Evolutionary conservation across 2,797 vertebrate species (phyloP).

Genomic region (Enteromius fasciolatus): DNA sequence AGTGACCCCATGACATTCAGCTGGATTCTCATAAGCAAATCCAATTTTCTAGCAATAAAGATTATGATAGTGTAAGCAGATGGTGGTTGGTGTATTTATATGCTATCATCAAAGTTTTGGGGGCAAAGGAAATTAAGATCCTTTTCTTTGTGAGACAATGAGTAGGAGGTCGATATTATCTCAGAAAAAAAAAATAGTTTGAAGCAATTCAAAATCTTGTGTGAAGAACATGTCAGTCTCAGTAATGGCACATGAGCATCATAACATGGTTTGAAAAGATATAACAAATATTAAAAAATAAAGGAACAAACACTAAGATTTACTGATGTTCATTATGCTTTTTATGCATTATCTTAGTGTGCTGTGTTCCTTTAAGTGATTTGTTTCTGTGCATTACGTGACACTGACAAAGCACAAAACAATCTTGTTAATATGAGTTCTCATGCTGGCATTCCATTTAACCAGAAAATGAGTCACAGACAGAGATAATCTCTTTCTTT

Average conservation of each 20-base stretch:
- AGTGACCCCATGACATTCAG: conserved; percentile 1
- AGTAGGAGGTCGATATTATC: conserved; percentile 17
- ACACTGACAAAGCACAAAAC: conserved; percentile 7
- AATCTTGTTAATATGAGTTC: conserved; percentile 28
- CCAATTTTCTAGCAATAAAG: conserved; percentile 17
- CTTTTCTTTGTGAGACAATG: conserved; percentile 37
- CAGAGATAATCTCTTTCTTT: conserved; percentile 30
- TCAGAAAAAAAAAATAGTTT: neutral
- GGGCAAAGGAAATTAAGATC: conserved; percentile 19
- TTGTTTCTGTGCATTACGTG: conserved; percentile 5
- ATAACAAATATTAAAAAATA: conserved; percentile 13
- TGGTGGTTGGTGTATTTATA: conserved; percentile 39
- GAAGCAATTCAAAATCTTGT: neutral
- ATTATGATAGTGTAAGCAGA: conserved; percentile 38
- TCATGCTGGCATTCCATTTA: conserved; percentile 39
- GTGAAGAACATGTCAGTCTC: conserved; percentile 9
- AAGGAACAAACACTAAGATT: neutral
- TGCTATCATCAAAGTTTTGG: conserved; percentile 26
- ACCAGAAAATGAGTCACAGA: conserved; percentile 44
- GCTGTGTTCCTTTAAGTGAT: neutral
- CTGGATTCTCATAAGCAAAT: conserved; percentile 34
- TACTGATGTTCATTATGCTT: neutral
- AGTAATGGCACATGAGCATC: neutral
- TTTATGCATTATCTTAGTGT: neutral
- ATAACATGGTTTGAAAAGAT: conserved; percentile 14